phyloP scores from a whole-genome alignment of 2,888 invertebrate species.

The Galerucella calmariensis region DNA sequence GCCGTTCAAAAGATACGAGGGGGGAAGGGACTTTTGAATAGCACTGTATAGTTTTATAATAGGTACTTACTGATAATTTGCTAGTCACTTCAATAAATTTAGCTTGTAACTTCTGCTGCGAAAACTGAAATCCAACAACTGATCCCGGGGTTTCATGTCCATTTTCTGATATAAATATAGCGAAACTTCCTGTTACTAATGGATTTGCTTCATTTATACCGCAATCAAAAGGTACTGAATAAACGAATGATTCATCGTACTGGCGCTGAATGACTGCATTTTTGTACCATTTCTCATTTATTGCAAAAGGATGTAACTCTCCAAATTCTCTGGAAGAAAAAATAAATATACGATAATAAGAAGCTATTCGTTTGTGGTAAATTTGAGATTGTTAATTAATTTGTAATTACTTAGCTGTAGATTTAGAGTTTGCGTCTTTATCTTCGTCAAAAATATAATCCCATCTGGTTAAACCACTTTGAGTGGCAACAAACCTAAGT shows the following conservation, averaged over 20 bases:
- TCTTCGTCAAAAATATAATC: conserved; percentile 75
- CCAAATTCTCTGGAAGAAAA: conserved; percentile 74
- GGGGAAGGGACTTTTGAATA: too few species aligned
- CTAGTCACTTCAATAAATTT: conserved; percentile 78
- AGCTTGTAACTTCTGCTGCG: conserved; percentile 75
- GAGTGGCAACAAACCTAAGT: conserved; percentile 75
- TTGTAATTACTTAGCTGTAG: conserved; percentile 35
- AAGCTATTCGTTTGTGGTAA: background rate
- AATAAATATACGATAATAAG: background rate
- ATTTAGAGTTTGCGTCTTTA: conserved; percentile 41
- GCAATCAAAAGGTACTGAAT: conserved; percentile 75
- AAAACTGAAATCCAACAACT: conserved; percentile 88
- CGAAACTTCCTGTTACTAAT: conserved; percentile 83
- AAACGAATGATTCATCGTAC: conserved; percentile 82
- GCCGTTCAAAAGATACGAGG: too few species aligned
- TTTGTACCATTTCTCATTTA: conserved; percentile 93
- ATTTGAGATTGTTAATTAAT: background rate
- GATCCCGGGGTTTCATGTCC: conserved; percentile 84
- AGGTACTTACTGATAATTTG: conserved; percentile 64
- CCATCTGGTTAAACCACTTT: conserved; percentile 91
- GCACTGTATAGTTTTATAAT: background rate
- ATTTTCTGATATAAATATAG: conserved; percentile 83
- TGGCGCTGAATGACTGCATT: conserved; percentile 88
- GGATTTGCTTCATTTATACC: conserved; percentile 66
- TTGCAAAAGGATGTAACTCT: conserved; percentile 78